A percentile compares a stretch with the other conserved stretches of the same genome.
Evolutionary conservation across 2,797 vertebrate genomes (phyloP).

Genomic region (Xiphophorus birchmanni): DNA sequence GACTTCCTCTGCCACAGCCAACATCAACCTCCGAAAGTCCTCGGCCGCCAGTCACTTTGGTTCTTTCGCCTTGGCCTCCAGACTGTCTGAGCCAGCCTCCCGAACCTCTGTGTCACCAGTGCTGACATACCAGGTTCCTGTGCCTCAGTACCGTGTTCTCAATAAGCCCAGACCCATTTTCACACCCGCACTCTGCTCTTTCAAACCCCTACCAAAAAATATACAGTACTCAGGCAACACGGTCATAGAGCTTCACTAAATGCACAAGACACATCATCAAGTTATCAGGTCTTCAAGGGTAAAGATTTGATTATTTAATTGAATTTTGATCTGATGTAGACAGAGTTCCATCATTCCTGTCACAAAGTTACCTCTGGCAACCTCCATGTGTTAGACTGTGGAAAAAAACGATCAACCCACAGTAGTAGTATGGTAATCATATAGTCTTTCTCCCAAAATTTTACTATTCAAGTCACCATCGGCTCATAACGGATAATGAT

Average conservation of each 20-base stretch:
- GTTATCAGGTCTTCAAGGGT: background rate
- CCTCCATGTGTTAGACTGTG: background rate
- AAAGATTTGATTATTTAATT: background rate
- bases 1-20: no score
- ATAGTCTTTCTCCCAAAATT: background rate
- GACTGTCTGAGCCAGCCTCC: no score
- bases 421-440: background rate
- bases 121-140: background rate
- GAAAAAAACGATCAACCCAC: background rate
- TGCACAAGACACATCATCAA: background rate
- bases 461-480: slow-evolving; percentile 25
- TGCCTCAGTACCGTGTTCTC: background rate
- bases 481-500: slow-evolving; percentile 54
- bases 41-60: no score
- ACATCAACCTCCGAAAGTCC: no score
- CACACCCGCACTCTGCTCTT: background rate
- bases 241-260: background rate
- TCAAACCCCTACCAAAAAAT: background rate
- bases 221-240: background rate
- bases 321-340: background rate
- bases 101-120: no score
- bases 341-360: background rate
- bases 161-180: background rate
- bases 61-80: no score
- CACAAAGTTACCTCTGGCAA: background rate